Evolutionary conservation across 2,797 vertebrate genomes (phyloP).

Genomic region (Squalus acanthias): DNA sequence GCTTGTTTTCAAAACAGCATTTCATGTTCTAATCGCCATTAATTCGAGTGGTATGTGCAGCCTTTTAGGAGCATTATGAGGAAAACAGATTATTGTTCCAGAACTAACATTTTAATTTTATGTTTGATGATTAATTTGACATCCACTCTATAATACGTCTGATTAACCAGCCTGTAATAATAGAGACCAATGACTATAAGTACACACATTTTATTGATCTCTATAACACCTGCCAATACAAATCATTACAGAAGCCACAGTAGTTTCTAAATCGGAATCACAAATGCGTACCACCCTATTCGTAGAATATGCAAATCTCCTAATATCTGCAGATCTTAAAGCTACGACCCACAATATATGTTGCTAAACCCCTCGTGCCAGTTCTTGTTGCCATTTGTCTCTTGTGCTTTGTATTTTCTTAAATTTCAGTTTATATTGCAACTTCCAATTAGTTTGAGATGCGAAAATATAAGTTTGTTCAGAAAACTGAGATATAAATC

Average conservation of each 20-base stretch:
- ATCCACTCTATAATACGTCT: background rate
- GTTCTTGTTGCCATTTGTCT: slow-evolving; percentile 70
- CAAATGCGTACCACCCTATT: background rate
- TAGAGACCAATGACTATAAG: background rate
- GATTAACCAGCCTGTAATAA: background rate
- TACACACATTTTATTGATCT: background rate
- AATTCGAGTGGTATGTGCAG: background rate
- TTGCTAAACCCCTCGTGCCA: slow-evolving; percentile 54
- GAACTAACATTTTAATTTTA: background rate
- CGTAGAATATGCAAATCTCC: background rate
- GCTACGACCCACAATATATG: background rate
- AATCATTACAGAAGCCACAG: background rate
- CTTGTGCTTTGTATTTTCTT: slow-evolving; percentile 88
- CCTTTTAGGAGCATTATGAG: background rate
- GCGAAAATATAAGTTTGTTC: background rate
- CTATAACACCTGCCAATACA: background rate
- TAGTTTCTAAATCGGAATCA: background rate
- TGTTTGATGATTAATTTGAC: background rate
- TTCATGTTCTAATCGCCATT: background rate
- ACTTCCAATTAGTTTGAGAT: background rate
- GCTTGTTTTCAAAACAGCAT: too few species aligned
- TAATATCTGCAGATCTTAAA: background rate
- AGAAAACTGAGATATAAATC: background rate
- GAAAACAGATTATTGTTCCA: background rate
- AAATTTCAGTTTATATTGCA: slow-evolving; percentile 59